Base-by-base conservation (phyloP, 2,888 invertebrate genomes). In the Scaeva pyrastri region DNA sequence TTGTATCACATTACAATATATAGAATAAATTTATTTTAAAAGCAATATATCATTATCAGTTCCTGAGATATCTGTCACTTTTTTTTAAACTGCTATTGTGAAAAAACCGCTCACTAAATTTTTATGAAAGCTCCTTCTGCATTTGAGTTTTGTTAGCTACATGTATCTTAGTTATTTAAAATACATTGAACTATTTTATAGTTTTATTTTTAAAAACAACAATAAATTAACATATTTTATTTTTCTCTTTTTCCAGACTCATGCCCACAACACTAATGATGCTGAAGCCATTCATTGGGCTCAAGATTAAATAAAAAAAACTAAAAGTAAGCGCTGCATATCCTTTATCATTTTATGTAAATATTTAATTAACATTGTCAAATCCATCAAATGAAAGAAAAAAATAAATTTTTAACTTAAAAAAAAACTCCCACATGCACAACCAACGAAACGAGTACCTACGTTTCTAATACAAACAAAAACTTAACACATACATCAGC, bases 191-290 rank as follows among this genome's bases (percentile, higher is more conserved):
- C 11, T 11, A 39, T 11, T 10, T 12, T 10, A 10, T 12, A 10
- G 8, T 11, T 39, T 39, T 11, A 39, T 7, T 39, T 31, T 11
- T 1, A n/a, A n/a, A n/a, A n/a, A n/a, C 45, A 48, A 19, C 16
- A 50, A 12, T 14, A 36, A 1, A 4, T 7, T 7, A 58, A 39
- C 1, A 2, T 31, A 16, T 7, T 58, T 19, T 21, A 16, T 41
- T n/a, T 64, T 2, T 36, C n/a, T 19, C 48, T 48, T 48, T n/a
- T 84, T 84, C 4, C 68, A 85, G 80, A 79, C 62, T 66, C 62
- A 76, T 76, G 75, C 12, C 70, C 8, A 3, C 14, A 75, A 43
- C 10, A 81, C 80, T 81, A 72, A 85, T 76, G 76, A 76, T 70
- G 68, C 76, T 21, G 19, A 68, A 58, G 68, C 52, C 73, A 73